phyloP scores from a whole-genome alignment of 2,113 vertebrate genomes.

The Oceanites oceanicus region DNA sequence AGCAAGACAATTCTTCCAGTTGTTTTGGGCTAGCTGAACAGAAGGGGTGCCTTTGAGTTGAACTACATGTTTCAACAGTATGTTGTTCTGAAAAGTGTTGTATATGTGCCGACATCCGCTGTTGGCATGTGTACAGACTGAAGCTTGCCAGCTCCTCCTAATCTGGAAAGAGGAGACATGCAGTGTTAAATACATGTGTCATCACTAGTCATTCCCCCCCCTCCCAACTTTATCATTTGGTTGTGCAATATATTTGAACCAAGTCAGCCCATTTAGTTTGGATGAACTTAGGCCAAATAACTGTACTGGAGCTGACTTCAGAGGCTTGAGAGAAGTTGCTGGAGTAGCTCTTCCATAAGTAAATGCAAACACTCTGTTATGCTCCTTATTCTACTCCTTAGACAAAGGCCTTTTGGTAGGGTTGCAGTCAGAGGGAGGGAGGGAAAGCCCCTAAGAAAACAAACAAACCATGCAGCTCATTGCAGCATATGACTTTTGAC shows the following conservation, averaged over 20 bases:
- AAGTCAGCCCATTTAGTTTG: constrained; percentile 19
- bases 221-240: neutral
- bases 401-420: neutral
- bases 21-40: constrained; percentile 26
- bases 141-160: constrained; percentile 21
- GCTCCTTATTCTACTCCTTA: neutral
- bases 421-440: neutral
- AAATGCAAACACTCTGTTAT: neutral
- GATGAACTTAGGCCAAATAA: constrained; percentile 48
- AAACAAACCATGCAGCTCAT: neutral
- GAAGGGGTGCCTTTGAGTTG: constrained; percentile 48
- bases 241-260: constrained; percentile 44
- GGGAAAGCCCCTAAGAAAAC: neutral
- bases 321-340: constrained; percentile 22
- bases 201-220: neutral
- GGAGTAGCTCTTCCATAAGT: neutral
- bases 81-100: constrained; percentile 63
- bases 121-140: constrained; percentile 37
- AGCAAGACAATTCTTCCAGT: neutral
- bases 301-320: constrained; percentile 42
- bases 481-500: neutral
- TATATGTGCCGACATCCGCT: constrained; percentile 67
- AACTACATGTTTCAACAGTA: constrained; percentile 56
- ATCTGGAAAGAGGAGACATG: constrained; percentile 33
- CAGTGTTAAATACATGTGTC: constrained; percentile 65